These are phyloP conservation scores for Noctua janthe DNA, from an alignment of 2,888 invertebrate species.

Conservation along the genomic window DNA sequence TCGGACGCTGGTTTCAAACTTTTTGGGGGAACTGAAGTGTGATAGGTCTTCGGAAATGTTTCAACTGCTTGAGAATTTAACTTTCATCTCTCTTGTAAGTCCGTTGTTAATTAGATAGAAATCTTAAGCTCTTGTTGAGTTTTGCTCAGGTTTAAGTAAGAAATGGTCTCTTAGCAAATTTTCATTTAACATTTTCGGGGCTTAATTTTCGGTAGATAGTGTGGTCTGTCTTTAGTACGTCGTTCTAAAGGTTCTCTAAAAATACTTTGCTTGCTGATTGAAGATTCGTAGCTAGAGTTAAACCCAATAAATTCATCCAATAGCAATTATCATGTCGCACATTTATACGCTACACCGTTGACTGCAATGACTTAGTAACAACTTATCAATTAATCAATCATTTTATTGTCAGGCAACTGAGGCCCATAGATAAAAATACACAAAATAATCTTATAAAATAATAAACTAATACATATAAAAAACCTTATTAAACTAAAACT, in stretches of 20 bases:
- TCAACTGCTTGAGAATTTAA: conserved; percentile 36
- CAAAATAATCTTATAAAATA: too few relatives aligned
- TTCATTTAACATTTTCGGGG: not conserved
- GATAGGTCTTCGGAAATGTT: conserved; percentile 49
- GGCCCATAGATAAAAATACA: too few relatives aligned
- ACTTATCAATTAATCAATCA: not conserved
- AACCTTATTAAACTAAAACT: too few relatives aligned
- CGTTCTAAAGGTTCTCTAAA: not conserved
- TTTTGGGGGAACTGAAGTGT: conserved; percentile 52
- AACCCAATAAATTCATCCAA: not conserved
- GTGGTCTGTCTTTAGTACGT: not conserved
- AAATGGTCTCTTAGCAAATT: conserved; percentile 16
- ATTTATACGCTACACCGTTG: not conserved
- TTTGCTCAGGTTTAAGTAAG: conserved; percentile 24
- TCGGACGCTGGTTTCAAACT: conserved; percentile 37
- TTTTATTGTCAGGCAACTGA: too few relatives aligned
- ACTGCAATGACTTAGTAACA: not conserved
- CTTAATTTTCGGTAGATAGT: not conserved
- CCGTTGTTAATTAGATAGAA: conserved; percentile 42
- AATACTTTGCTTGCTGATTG: not conserved
- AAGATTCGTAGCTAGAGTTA: not conserved
- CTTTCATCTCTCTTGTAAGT: conserved; percentile 40
- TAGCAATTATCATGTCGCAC: not conserved
- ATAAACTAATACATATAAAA: too few relatives aligned
- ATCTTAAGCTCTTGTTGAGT: conserved; percentile 21